These are phyloP conservation scores for Pantelozetes paolii DNA, from an alignment of 2,888 invertebrate genomes.

Conservation along the genomic window DNA sequence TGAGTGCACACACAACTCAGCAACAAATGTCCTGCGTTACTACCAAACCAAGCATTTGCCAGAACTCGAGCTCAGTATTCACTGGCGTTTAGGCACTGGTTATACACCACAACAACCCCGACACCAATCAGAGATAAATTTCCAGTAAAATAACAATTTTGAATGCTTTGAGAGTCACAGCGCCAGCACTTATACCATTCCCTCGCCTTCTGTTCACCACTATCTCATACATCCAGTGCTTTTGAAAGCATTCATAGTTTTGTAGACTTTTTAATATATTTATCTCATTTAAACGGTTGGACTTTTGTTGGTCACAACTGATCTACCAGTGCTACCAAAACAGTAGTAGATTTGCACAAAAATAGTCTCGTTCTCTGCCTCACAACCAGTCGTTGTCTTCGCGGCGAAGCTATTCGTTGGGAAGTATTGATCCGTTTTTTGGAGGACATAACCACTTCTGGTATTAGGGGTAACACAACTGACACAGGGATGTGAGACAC, in stretches of 20 bases:
- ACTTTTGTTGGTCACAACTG: background rate
- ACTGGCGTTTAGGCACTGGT: background rate
- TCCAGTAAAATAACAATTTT: constrained; percentile 6
- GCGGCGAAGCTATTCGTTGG: constrained; percentile 34
- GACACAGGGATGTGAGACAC: background rate
- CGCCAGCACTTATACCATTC: background rate
- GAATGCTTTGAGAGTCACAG: background rate
- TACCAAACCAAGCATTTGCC: background rate
- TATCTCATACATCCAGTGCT: background rate
- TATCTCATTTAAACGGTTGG: constrained; percentile 1
- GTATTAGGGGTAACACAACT: constrained; percentile 32
- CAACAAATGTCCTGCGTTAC: constrained; percentile 36
- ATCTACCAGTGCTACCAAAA: background rate
- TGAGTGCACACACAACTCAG: background rate
- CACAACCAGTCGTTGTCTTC: constrained; percentile 32
- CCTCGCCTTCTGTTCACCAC: background rate
- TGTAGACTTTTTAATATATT: background rate
- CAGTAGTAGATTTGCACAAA: background rate
- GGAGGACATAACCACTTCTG: constrained; percentile 29
- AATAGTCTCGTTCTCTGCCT: constrained; percentile 11
- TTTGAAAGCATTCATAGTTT: constrained; percentile 4
- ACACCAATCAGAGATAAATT: constrained; percentile 17
- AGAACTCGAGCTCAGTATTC: background rate
- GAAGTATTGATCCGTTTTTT: constrained; percentile 26
- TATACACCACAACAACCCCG: background rate